Evolutionary conservation across 1,140 invertebrate genomes (phyloP).

Genomic region (Cataglyphis hispanica): DNA sequence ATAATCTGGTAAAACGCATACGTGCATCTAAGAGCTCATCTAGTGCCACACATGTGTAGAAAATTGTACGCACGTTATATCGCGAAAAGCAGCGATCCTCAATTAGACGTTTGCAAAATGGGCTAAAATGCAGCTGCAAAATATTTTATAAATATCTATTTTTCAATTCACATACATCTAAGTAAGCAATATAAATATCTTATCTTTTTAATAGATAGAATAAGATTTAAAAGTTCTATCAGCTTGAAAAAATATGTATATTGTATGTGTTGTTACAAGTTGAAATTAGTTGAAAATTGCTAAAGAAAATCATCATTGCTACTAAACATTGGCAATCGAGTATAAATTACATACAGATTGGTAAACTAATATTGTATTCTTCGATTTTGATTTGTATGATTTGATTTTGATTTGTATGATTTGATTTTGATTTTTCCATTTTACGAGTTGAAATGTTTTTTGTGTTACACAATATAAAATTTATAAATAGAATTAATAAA

Average conservation of each 20-base stretch:
- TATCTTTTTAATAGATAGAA: not conserved
- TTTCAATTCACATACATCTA: constrained; percentile 1
- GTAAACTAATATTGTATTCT: too few species aligned
- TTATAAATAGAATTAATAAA: too few species aligned
- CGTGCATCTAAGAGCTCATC: constrained; percentile 40
- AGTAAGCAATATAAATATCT: not conserved
- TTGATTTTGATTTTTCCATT: too few species aligned
- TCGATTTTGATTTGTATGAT: too few species aligned
- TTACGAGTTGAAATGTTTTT: too few species aligned
- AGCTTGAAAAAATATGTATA: not conserved
- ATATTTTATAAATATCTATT: not conserved
- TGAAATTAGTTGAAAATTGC: not conserved
- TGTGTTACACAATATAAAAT: too few species aligned
- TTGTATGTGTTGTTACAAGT: too few species aligned
- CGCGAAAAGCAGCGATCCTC: not conserved
- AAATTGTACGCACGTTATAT: constrained; percentile 9
- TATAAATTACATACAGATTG: not conserved
- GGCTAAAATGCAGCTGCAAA: not conserved
- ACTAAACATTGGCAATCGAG: not conserved
- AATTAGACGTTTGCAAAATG: not conserved
- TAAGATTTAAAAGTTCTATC: not conserved
- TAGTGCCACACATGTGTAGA: not conserved
- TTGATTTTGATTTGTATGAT: too few species aligned
- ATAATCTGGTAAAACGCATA: not conserved
- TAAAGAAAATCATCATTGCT: not conserved